These are phyloP conservation scores for Ctenopoma kingsleyae DNA, from an alignment of 2,797 vertebrate genomes.

Conservation along the genomic window DNA sequence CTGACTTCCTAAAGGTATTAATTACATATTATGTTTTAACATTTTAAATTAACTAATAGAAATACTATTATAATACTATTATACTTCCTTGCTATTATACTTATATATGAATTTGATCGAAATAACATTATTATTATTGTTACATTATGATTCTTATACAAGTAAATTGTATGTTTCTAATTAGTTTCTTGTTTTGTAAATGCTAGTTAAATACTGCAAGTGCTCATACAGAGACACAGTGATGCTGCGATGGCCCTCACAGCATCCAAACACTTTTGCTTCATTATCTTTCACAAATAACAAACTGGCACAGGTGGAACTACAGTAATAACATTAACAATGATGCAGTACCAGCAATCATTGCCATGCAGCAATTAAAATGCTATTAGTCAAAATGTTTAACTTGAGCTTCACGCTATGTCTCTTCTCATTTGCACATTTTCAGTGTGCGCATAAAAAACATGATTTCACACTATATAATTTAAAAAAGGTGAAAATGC, in stretches of 20 bases:
- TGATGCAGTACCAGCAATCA: not conserved
- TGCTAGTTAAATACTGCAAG: too few relatives aligned
- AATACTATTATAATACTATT: too few relatives aligned
- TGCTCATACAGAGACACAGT: too few relatives aligned
- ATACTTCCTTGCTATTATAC: too few relatives aligned
- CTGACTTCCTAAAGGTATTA: conserved; percentile 4
- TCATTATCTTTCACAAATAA: not conserved
- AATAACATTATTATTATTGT: too few relatives aligned
- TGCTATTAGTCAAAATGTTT: not conserved
- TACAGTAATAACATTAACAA: conserved; percentile 10
- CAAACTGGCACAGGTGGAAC: conserved; percentile 4
- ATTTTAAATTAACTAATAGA: too few relatives aligned
- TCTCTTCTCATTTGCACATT: not conserved
- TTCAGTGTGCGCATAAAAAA: not conserved
- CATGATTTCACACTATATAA: too few relatives aligned
- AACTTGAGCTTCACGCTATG: not conserved
- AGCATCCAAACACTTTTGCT: not conserved
- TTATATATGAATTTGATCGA: too few relatives aligned
- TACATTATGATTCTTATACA: too few relatives aligned
- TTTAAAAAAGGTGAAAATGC: too few relatives aligned
- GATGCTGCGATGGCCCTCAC: not conserved
- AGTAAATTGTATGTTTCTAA: too few relatives aligned
- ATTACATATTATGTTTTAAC: not conserved
- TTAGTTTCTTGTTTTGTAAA: too few relatives aligned
- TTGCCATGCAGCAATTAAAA: conserved; percentile 2